Base-by-base conservation (phyloP, 2,797 vertebrate genomes). In the Coracias cyanogaster region DNA sequence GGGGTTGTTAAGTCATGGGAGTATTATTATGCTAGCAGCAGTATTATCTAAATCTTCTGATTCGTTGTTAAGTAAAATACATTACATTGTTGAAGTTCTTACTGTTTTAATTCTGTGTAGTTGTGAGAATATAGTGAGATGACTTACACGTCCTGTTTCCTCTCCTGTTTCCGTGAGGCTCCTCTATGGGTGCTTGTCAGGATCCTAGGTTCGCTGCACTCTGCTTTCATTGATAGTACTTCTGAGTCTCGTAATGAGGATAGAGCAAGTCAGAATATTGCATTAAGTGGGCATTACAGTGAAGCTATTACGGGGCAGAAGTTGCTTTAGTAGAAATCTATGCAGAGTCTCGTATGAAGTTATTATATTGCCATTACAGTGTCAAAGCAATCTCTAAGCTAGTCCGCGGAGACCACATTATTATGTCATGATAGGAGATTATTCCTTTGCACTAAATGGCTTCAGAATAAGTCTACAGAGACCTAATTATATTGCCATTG, bases 361-460 rank as follows among this genome's bases (percentile, higher is more conserved):
- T 65, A 74, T 96, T 94, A 33, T 48, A 60, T 46, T 94, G 61
- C 86, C 89, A 70, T 58, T 89, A 67, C 43, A 57, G 81, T 90
- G 91, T 90, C 93, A 96, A 87, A 93, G 96, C 83, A 82, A 93
- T 90, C 89, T 90, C 60, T 54, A 54, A 93, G 77, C 52, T 51
- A 55, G 57, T 92, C 94, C 43, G 0, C 37, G 82, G 92, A 78
- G 94, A 90, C 52, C 91, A 72, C 61, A 84, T 88, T 86, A 94
- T 94, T 78, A 78, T 96, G 86, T 97, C 78, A 65, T 89, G 73
- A 95, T 95, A 73, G 90, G 78, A 97, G 90, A 90, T 96, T 86
- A 94, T 9, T 39, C 94, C 90, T 95, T 77, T 85, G 73, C 81
- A 73, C 85, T 93, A 95, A 96, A 92, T 91, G 87, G 51, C 82